Evolutionary conservation across 1,140 invertebrate genomes (phyloP), one percentile per base, ranked within the genome.

Genomic region (Drosophila kanapiae): DNA sequence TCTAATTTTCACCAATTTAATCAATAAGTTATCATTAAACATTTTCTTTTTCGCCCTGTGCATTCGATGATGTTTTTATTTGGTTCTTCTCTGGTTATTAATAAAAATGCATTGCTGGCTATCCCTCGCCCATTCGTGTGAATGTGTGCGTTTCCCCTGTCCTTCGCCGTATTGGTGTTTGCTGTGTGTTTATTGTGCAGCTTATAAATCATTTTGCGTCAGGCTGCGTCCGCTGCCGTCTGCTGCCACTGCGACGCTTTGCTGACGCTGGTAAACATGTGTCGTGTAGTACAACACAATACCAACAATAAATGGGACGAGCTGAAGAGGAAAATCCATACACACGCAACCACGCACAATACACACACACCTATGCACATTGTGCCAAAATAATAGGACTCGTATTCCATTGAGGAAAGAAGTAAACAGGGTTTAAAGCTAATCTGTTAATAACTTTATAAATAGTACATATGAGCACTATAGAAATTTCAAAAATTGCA

Each of bases 131-230:
- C 16, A 18, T 33, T 11, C 7, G 29, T 45, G 33, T 14, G n/a
- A 40, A 37, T 23, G 33, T 48, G 71, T 60, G 60, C 18, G 31
- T 48, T 2, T 10, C 49, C 49, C 49, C 11, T 53, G 33, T 54
- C 51, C 51, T 37, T 61, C 13, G 27, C 16, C 61, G 57, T 71
- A 43, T 64, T 40, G 45, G 38, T 62, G 33, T 45, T 42, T 68
- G 74, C 62, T 61, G 63, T 78, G 67, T 70, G 67, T 70, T 80
- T 64, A 77, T 76, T 79, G 64, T 65, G 57, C 64, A 78, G 75
- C 53, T 80, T 85, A 74, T 86, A 86, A 86, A 86, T 86, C 67
- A 86, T 82, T 86, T 86, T 86, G 79, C 82, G 83, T 86, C 82
- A 82, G 75, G 68, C 82, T 72, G 56, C 58, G 62, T 65, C 40